These are phyloP conservation scores for Acanthochromis polyacanthus DNA, from an alignment of 2,113 vertebrate species.

Conservation along the genomic window DNA sequence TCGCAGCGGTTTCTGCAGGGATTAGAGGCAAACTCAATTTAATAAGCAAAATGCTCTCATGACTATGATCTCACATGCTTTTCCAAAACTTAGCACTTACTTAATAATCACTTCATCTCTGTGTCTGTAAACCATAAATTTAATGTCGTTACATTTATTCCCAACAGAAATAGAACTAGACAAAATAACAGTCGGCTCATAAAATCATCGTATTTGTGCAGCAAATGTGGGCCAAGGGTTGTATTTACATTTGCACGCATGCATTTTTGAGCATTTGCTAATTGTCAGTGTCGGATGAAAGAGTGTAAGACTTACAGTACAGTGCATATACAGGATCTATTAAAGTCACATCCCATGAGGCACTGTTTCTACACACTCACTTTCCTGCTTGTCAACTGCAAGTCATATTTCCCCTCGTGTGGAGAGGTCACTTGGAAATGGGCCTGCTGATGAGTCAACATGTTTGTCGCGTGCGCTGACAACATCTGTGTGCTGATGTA, in stretches of 20 bases:
- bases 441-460: constrained; percentile 71
- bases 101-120: constrained; percentile 2
- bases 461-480: constrained; percentile 53
- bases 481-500: constrained; percentile 64
- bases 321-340: not conserved
- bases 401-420: constrained; percentile 42
- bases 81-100: constrained; percentile 2
- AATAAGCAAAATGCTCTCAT: constrained; percentile 53
- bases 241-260: not conserved
- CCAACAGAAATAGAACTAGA: too few species aligned
- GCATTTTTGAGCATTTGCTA: too few species aligned
- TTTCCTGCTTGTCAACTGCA: constrained; percentile 22
- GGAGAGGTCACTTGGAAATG: constrained; percentile 65
- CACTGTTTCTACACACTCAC: not conserved
- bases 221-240: not conserved
- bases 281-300: not conserved
- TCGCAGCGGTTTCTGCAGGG: constrained; percentile 24
- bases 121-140: not conserved
- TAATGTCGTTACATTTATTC: not conserved
- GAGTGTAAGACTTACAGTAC: not conserved
- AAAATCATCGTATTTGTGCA: not conserved
- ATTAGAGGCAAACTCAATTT: constrained; percentile 41
- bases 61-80: constrained; percentile 13
- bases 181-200: too few species aligned
- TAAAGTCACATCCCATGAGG: not conserved